phyloP scores from a whole-genome alignment of 2,888 invertebrate species.

The Zaprionus bogoriensis region DNA sequence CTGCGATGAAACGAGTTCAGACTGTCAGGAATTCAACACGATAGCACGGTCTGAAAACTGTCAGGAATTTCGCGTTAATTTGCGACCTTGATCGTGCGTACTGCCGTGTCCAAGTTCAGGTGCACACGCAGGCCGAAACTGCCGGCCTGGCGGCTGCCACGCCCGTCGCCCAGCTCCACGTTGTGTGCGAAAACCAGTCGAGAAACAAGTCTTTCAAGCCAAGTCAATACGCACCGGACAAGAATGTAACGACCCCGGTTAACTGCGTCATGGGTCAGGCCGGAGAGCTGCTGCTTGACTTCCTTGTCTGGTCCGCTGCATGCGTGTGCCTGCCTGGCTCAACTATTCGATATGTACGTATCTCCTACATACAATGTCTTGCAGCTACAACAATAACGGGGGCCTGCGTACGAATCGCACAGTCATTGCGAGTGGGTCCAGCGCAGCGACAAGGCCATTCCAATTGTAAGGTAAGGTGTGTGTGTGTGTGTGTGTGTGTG shows the following conservation, averaged over 20 bases:
- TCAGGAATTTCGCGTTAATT: constrained; percentile 4
- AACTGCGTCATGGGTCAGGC: constrained; percentile 65
- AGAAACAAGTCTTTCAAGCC: constrained; percentile 44
- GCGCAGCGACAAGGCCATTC: constrained; percentile 61
- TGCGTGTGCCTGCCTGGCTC: constrained; percentile 18
- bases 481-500: constrained; percentile 18
- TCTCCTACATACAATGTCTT: neutral
- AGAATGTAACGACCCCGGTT: constrained; percentile 12
- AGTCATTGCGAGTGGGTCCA: constrained; percentile 41
- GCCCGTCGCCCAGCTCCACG: constrained; percentile 7
- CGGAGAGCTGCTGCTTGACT: constrained; percentile 24
- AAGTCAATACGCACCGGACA: constrained; percentile 52
- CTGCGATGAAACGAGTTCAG: neutral
- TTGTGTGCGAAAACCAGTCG: constrained; percentile 33
- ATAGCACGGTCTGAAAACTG: neutral
- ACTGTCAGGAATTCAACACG: neutral
- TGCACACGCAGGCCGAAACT: constrained; percentile 57
- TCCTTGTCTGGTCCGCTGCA: constrained; percentile 26
- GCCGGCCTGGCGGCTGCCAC: constrained; percentile 11
- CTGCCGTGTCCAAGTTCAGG: constrained; percentile 68
- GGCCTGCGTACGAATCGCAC: constrained; percentile 43
- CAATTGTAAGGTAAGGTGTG: constrained; percentile 29
- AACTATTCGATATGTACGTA: neutral
- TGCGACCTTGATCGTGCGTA: constrained; percentile 58
- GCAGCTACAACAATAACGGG: constrained; percentile 54